Conservation (phyloP, 2,797 vertebrate species). For the Mormyrus proboscirostris region DNA sequence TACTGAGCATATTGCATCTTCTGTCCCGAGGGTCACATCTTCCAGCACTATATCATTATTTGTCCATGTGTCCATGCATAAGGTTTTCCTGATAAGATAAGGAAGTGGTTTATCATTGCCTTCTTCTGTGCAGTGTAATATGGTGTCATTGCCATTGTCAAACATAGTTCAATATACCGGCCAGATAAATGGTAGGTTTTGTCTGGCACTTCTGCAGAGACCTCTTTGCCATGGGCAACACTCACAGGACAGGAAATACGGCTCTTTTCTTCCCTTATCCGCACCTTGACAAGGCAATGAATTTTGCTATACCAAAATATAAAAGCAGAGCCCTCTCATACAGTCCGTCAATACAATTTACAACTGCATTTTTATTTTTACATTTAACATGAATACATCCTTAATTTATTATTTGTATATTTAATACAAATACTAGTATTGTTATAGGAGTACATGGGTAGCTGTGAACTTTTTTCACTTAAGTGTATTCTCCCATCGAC, state of each 20-base stretch:
- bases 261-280: not conserved
- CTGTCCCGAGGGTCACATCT: not conserved
- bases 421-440: not conserved
- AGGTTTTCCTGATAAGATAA: constrained; percentile 6
- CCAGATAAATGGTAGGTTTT: constrained; percentile 6
- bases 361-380: not conserved
- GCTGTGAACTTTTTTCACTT: not conserved
- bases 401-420: not conserved
- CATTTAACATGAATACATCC: not conserved
- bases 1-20: not conserved
- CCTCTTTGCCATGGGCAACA: not conserved
- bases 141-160: constrained; percentile 3
- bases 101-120: not conserved
- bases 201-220: not conserved
- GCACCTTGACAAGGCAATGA: not conserved
- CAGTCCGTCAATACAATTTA: not conserved
- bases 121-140: not conserved
- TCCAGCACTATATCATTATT: not conserved
- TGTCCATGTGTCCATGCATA: constrained; percentile 1
- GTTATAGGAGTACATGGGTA: not conserved
- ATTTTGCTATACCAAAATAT: not conserved
- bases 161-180: not conserved
- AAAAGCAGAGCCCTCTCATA: not conserved
- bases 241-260: not conserved
- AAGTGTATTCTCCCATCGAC: not conserved